phyloP scores from a whole-genome alignment of 2,113 vertebrate species.

The Raja brachyura region DNA sequence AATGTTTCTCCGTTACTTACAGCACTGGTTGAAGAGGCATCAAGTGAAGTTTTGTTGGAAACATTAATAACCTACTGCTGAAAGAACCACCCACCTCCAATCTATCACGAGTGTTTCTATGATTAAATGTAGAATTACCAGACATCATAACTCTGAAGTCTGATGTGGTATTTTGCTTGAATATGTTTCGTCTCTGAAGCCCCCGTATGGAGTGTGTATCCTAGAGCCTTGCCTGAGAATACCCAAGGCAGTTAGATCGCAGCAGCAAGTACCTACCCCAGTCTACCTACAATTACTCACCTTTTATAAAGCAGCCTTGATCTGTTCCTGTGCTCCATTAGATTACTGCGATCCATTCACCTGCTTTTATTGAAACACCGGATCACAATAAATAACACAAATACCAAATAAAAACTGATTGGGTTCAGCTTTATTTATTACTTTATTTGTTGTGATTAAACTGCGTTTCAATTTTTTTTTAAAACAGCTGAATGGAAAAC shows the following conservation, averaged over 20 bases:
- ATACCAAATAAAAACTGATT: too few species aligned
- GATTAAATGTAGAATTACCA: not conserved
- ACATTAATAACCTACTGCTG: not conserved
- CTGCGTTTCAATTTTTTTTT: too few species aligned
- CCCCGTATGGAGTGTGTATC: not conserved
- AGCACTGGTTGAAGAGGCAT: not conserved
- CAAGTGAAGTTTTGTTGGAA: not conserved
- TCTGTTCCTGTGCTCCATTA: too few species aligned
- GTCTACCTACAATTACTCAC: not conserved
- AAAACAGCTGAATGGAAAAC: too few species aligned
- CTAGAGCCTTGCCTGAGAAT: not conserved
- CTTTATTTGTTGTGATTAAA: too few species aligned
- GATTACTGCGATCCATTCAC: not conserved
- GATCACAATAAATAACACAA: too few species aligned
- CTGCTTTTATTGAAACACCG: not conserved
- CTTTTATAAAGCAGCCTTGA: not conserved
- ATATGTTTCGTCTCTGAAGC: not conserved
- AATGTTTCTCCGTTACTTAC: not conserved
- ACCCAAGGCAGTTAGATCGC: not conserved
- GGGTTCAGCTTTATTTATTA: too few species aligned
- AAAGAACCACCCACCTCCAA: not conserved
- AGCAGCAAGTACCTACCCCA: not conserved
- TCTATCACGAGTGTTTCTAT: not conserved
- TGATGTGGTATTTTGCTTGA: not conserved
- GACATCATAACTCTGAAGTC: not conserved